phyloP scores from a whole-genome alignment of 2,797 vertebrate genomes.

The Trachops cirrhosus region DNA sequence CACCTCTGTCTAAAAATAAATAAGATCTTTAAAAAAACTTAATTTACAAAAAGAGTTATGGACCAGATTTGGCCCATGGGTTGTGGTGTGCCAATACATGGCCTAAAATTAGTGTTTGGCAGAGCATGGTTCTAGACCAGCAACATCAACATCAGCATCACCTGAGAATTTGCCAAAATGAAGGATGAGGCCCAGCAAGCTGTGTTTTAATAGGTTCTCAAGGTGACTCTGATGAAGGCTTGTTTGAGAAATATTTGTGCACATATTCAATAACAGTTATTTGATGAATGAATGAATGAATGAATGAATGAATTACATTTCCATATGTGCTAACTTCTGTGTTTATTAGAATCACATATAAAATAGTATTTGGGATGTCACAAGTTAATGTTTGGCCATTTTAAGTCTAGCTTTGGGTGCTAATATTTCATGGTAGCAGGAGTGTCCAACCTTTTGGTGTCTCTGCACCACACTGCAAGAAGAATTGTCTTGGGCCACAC shows the following conservation, averaged over 20 bases:
- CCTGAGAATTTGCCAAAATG: neutral
- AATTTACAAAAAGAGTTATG: neutral
- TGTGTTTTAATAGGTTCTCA: neutral
- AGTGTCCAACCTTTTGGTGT: no score
- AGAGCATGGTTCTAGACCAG: neutral
- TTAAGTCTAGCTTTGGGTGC: slow-evolving; percentile 12
- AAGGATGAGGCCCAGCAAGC: neutral
- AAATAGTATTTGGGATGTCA: neutral
- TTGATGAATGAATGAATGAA: neutral
- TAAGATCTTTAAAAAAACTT: neutral
- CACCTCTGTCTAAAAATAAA: no score
- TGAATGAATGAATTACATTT: neutral
- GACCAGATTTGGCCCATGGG: neutral
- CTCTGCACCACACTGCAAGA: no score
- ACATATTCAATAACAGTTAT: neutral
- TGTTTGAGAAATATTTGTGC: neutral
- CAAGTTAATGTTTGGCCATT: neutral
- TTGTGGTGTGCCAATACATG: neutral
- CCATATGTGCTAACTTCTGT: neutral
- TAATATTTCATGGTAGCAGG: slow-evolving; percentile 6
- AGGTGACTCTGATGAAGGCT: neutral
- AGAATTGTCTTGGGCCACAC: no score
- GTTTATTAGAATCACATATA: neutral
- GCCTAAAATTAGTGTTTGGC: neutral
- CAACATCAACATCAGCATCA: neutral